phyloP scores from a whole-genome alignment of 1,140 invertebrate genomes.

The Diorhabda carinulata region DNA sequence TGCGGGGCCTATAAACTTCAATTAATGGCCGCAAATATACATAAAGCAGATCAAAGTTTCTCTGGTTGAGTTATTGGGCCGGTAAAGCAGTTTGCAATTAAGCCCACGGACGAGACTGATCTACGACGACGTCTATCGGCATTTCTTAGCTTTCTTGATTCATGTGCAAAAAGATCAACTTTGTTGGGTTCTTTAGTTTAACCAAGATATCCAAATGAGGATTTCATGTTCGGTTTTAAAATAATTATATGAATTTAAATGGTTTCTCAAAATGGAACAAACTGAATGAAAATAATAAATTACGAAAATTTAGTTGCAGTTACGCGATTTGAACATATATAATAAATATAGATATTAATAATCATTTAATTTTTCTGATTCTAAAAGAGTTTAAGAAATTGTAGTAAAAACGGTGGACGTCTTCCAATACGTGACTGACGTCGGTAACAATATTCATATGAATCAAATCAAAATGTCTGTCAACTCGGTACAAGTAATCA shows the following conservation, averaged over 20 bases:
- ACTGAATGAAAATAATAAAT: too few relatives aligned
- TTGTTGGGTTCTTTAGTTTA: background rate
- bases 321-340: too few relatives aligned
- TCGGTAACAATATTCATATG: too few relatives aligned
- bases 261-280: too few relatives aligned
- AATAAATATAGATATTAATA: too few relatives aligned
- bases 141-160: constrained; percentile 38
- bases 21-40: constrained; percentile 46
- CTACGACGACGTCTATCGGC: constrained; percentile 42
- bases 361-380: too few relatives aligned
- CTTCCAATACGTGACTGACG: too few relatives aligned
- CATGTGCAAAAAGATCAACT: constrained; percentile 21
- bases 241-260: background rate
- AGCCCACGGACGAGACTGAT: constrained; percentile 46
- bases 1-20: constrained; percentile 46
- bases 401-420: too few relatives aligned
- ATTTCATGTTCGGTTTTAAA: background rate
- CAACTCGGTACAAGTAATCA: too few relatives aligned
- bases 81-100: constrained; percentile 43
- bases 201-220: constrained; percentile 2
- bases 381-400: too few relatives aligned
- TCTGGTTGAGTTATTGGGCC: constrained; percentile 42
- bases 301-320: too few relatives aligned
- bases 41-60: constrained; percentile 45
- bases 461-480: too few relatives aligned